Conservation (phyloP, 2,888 invertebrate genomes). For the Rapana venosa region DNA sequence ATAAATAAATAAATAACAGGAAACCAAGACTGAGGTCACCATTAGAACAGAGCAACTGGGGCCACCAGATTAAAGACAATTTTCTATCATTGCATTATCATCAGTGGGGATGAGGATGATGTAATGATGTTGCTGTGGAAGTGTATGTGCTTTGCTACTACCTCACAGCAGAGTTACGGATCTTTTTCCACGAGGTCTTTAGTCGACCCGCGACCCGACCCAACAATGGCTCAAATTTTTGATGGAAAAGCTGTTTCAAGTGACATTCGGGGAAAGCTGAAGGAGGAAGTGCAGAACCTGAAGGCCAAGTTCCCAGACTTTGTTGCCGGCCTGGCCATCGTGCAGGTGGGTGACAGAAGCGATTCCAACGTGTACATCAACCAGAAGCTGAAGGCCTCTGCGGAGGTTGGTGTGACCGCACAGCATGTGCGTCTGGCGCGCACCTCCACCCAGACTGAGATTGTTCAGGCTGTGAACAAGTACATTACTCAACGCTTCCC, state of each 20-base stretch:
- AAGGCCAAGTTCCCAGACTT: slow-evolving; percentile 81
- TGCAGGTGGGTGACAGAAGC: slow-evolving; percentile 93
- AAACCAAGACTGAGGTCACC: no score
- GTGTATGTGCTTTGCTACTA: no score
- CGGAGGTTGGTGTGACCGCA: slow-evolving; percentile 91
- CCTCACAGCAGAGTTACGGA: slow-evolving; percentile 48
- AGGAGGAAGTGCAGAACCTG: slow-evolving; percentile 63
- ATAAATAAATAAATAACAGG: no score
- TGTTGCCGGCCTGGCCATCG: slow-evolving; percentile 88
- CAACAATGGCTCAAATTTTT: slow-evolving; percentile 38
- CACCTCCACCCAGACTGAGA: slow-evolving; percentile 85
- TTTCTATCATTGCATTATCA: no score
- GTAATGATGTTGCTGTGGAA: no score
- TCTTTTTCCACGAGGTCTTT: slow-evolving; percentile 2
- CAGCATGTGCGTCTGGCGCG: slow-evolving; percentile 89
- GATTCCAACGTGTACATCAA: slow-evolving; percentile 99
- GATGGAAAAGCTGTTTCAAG: slow-evolving; percentile 40
- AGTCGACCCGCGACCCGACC: not conserved
- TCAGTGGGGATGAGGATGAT: no score
- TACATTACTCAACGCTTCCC: not conserved
- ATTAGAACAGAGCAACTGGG: no score
- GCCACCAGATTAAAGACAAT: no score
- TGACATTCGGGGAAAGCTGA: slow-evolving; percentile 68
- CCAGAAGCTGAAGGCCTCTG: slow-evolving; percentile 95
- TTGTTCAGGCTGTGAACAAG: not conserved